Conservation (phyloP, 1,140 invertebrate species). For the Orchesella cincta region DNA sequence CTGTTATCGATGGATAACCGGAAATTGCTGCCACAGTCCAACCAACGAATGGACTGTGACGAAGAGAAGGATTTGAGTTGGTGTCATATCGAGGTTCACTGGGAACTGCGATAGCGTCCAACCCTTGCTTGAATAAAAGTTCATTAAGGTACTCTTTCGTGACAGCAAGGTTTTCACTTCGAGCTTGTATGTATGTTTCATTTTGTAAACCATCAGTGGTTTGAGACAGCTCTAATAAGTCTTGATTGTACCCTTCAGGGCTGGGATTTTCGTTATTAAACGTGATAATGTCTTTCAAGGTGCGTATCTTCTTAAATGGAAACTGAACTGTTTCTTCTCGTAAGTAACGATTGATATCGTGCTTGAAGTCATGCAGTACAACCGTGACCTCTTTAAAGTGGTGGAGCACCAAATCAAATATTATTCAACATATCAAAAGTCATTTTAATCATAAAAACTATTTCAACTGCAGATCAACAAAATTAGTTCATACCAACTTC, state of each 20-base stretch:
- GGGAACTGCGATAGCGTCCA: neutral
- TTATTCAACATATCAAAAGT: neutral
- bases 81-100: neutral
- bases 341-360: neutral
- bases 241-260: neutral
- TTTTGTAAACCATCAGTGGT: neutral
- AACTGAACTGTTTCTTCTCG: neutral
- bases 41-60: neutral
- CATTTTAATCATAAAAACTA: neutral
- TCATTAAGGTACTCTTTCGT: neutral
- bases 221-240: neutral
- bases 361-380: neutral
- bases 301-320: neutral
- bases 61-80: neutral
- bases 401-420: neutral
- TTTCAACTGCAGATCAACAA: neutral
- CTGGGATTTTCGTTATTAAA: neutral
- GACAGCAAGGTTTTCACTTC: neutral
- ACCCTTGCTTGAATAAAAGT: neutral
- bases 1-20: neutral
- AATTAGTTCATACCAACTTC: neutral
- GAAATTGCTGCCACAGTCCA: neutral
- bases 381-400: neutral
- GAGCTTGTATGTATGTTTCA: neutral
- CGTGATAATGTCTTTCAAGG: neutral